phyloP scores from a whole-genome alignment of 2,113 vertebrate species.

The Phrynocephalus versicolor region DNA sequence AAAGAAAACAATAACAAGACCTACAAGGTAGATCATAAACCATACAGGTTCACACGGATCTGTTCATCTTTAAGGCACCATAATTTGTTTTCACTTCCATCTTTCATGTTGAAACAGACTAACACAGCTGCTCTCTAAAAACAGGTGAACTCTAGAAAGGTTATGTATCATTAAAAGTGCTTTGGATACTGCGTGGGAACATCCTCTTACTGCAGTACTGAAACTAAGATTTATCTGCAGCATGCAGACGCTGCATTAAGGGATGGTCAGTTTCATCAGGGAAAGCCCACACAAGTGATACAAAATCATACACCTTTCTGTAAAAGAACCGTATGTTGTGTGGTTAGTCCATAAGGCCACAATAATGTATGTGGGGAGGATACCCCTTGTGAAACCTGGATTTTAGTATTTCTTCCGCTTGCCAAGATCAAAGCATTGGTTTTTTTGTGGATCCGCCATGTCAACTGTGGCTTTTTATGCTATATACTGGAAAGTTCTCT shows the following conservation, averaged over 20 bases:
- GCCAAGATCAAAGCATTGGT: neutral
- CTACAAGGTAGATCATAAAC: too few relatives aligned
- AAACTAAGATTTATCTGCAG: neutral
- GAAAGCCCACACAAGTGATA: neutral
- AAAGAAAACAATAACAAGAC: too few relatives aligned
- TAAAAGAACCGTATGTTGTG: neutral
- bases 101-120: too few relatives aligned
- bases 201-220: neutral
- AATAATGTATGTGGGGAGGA: neutral
- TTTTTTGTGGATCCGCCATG: neutral
- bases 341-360: neutral
- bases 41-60: too few relatives aligned
- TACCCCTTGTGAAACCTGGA: neutral
- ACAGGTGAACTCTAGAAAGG: constrained; percentile 21
- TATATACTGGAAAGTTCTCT: neutral
- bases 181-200: too few relatives aligned
- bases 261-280: neutral
- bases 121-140: too few relatives aligned
- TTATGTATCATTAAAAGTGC: constrained; percentile 13
- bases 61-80: too few relatives aligned
- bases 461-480: neutral
- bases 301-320: neutral
- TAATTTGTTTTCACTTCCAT: too few relatives aligned
- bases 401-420: neutral
- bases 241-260: neutral